Evolutionary conservation across 1,140 invertebrate species (phyloP), one percentile per base, ranked within the genome.

Genomic region (Diorhabda carinulata): DNA sequence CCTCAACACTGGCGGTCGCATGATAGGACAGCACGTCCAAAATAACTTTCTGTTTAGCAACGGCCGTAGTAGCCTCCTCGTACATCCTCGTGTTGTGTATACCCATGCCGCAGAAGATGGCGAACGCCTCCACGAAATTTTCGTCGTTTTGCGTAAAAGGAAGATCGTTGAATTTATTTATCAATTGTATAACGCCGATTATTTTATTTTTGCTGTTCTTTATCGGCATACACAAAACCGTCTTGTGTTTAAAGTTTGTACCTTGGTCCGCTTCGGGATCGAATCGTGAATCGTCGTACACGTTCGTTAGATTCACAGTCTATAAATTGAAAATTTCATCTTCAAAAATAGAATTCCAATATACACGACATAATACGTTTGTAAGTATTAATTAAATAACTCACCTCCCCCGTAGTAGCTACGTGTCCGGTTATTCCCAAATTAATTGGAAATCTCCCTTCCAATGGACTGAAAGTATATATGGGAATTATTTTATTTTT

Each of bases 81-180:
- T 97, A 98, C 94, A 97, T 97, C 78, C 96, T 92, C 57, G 95
- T 97, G 81, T 98, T 98, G 83, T 96, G 92, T 66, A 98, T 97
- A 43, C 96, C 96, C 93, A 98, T 96, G 41, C 96, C 96, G 83
- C 95, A 97, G 83, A 98, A 98, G 75, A 98, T 97, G 66, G 95
- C 94, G 83, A 98, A 98, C 1, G 96, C 95, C 66, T 98, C 93
- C 60, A 96, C 92, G 77, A 95, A 94, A 80, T 95, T 95, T 79
- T 96, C 94, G 77, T 96, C 94, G 81, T 95, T 96, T 81, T 93
- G 93, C 57, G 93, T 94, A 78, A 96, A 96, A 9, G 90, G 86
- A 62, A 94, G 83, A 67, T 91, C 91, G 82, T 96, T 91, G 79
- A 96, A 92, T 85, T 98, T 97, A 82, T 98, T 97, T 56, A 97